phyloP scores from a whole-genome alignment of 2,797 vertebrate genomes.

The Melanotaenia pygmaea region DNA sequence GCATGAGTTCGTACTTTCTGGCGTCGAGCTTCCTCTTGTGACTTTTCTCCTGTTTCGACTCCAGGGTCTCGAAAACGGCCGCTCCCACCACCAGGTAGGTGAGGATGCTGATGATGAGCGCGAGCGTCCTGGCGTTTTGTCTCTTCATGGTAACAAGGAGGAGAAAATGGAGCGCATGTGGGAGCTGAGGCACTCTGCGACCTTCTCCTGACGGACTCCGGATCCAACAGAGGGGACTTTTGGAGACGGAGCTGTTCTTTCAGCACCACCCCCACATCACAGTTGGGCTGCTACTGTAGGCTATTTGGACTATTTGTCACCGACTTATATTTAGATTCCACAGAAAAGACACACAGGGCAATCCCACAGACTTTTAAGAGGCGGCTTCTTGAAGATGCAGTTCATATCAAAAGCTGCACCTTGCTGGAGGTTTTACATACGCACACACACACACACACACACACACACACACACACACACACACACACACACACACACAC shows the following conservation, averaged over 20 bases:
- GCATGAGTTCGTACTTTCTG: conserved; percentile 90
- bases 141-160: conserved; percentile 88
- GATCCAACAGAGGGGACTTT: conserved; percentile 59
- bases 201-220: conserved; percentile 56
- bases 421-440: conserved; percentile 6
- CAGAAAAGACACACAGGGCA: conserved; percentile 58
- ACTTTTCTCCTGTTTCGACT: conserved; percentile 94
- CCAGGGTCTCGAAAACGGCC: conserved; percentile 96
- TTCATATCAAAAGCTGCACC: conserved; percentile 4
- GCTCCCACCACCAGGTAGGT: conserved; percentile 98
- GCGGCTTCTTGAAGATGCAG: conserved; percentile 16
- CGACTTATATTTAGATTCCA: conserved; percentile 69
- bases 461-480: neutral
- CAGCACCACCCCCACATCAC: conserved; percentile 87
- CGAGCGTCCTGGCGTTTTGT: conserved; percentile 96
- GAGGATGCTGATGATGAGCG: conserved; percentile 97
- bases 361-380: conserved; percentile 63
- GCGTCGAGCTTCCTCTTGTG: conserved; percentile 92
- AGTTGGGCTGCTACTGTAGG: conserved; percentile 74
- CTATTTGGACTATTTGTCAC: conserved; percentile 81
- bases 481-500: neutral
- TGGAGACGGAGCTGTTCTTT: conserved; percentile 87
- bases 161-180: conserved; percentile 15
- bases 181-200: conserved; percentile 48
- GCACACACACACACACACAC: neutral